A percentile compares a stretch with the other conserved stretches of the same genome.
phyloP scores from a whole-genome alignment of 2,113 vertebrate genomes.

The rat (Rattus norvegicus) region DNA sequence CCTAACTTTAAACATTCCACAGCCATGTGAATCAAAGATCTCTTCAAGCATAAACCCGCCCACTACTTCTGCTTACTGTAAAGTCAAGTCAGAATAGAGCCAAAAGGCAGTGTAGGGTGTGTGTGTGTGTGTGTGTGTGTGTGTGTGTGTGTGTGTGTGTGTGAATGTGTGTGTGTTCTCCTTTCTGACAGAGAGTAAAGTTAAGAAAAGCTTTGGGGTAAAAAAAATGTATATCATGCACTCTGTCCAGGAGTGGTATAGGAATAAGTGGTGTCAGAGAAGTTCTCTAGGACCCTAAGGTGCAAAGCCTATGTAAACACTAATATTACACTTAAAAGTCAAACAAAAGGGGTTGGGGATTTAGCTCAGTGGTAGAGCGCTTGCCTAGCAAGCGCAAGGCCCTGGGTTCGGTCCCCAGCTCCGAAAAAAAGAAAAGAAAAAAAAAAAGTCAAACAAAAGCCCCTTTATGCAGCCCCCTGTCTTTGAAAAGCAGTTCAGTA shows the following conservation, averaged over 20 bases:
- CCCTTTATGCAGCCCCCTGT: neutral
- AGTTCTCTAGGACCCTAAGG: neutral
- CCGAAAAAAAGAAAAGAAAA: no score
- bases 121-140: no score
- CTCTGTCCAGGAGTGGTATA: neutral
- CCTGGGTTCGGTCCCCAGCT: no score
- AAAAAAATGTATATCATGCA: slow-evolving; percentile 5
- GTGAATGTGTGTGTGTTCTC: neutral
- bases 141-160: no score
- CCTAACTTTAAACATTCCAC: slow-evolving; percentile 70
- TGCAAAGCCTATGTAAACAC: slow-evolving; percentile 26
- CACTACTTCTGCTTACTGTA: slow-evolving; percentile 42
- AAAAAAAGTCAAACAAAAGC: no score
- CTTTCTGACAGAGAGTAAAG: slow-evolving; percentile 37
- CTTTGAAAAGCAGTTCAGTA: neutral
- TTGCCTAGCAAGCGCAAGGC: no score
- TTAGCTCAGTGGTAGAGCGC: no score
- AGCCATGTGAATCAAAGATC: slow-evolving; percentile 39
- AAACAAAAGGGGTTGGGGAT: no score
- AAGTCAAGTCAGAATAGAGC: slow-evolving; percentile 6
- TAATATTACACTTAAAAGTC: neutral
- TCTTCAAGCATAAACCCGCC: slow-evolving; percentile 39
- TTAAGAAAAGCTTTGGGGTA: slow-evolving; percentile 19
- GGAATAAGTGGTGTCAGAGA: neutral
- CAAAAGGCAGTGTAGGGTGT: neutral